Base-by-base conservation (phyloP, 2,888 invertebrate genomes). In the Schizotus pectinicornis region DNA sequence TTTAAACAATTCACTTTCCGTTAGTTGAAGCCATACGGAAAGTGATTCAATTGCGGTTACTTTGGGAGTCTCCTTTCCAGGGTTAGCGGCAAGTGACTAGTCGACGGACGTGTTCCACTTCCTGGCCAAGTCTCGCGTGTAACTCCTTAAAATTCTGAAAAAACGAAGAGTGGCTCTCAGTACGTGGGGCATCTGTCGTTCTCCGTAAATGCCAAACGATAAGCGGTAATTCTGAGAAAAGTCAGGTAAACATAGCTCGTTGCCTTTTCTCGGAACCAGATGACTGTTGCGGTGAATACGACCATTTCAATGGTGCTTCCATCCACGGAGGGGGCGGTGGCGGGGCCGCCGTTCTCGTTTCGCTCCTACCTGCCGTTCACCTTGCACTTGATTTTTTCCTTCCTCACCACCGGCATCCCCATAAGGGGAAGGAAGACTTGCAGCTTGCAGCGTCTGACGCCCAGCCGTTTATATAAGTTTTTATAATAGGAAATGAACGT, bases 191-290 rank as follows among this genome's bases (percentile, higher is more conserved):
- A 63, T 63, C 63, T 63, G 61, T 57, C 46, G 49, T 53, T 61
- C 63, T 59, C 43, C 48, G 57, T 47, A 59, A 50, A 38, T 48
- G 50, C 63, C 38, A 48, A 55, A 14, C 48, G 59, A 55, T 54
- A 53, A 65, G 59, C 46, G 42, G 59, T 59, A 61, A 61, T 56
- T 67, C 63, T 64, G 63, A 58, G 64, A 63, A 65, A 55, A 50
- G 48, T 56, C 64, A 63, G 66, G 64, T 67, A 66, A 22, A 22
- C 22, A 22, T 56, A 53, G 55, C 61, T 62, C 61, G 63, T 62
- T 62, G 62, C 42, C 62, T 59, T 61, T 67, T 66, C 65, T 65
- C 48, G 52, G 67, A 66, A 67, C 63, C 45, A 48, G 46, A 56
- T 56, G 56, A 56, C 37, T 56, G 50, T 33, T 39, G 32, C 13